Evolutionary conservation across 1,140 invertebrate genomes (phyloP), one percentile per base, ranked within the genome.

Genomic region (Leptinotarsa undecemlineata): DNA sequence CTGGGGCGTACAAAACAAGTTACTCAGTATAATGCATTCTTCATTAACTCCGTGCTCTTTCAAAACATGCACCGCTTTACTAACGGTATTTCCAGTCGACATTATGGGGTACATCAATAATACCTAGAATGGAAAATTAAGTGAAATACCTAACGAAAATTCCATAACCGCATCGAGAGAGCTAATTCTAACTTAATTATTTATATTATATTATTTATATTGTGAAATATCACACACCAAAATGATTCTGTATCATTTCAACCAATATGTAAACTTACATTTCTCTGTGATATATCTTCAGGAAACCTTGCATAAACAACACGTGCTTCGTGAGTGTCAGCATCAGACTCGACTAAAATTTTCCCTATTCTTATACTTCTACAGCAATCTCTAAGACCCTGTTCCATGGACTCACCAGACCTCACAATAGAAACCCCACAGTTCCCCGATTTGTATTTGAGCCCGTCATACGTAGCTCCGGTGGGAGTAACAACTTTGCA

Each of bases 41-140:
- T 98, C 96, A 76, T 91, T 90, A 0, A 99, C 97, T 76, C 93
- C 92, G 84, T 99, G 96, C 79, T 98, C 95, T 80, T 96, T 95
- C 19, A 99, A 86, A 0, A 98, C 96, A 84, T 94, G 93, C 1
- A 99, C 94, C 4, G 97, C 96, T 88, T 97, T 93, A 80, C 94
- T 91, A 20, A 98, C 96, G 71, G 97, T 98, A 85, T 98, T 98
- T 8, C 97, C 97, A 42, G 96, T 97, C 78, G 96, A 97, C 95
- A 98, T 97, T 71, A 98, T 98, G 20, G 97, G 97, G 86, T 99
- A 99, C 95, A 99, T 97, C 1, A 99, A 89, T n/a, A 99, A 87
- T 8, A 96, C 96, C 82, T 83, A 14, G 3, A 75, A 64, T 19
- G n/a, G 14, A 57, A 57, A 57, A 15, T 2, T 11, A 42, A 42